A percentile compares a stretch with the other conserved stretches of the same genome.
These are phyloP conservation scores for Trachymyrmex septentrionalis DNA, from an alignment of 1,140 invertebrate species.

Conservation along the genomic window DNA sequence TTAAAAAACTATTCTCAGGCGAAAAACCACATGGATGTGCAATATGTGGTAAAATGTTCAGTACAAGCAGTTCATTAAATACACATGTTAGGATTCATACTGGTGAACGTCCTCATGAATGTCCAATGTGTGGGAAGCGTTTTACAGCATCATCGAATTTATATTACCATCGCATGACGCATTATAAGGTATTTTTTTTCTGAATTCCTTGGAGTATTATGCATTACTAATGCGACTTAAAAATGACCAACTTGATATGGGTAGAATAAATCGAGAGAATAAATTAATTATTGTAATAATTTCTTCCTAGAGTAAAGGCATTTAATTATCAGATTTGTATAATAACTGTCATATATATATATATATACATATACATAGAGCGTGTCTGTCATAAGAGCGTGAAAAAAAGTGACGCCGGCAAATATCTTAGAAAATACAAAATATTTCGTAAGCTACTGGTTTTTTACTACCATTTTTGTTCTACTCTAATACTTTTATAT, in stretches of 20 bases:
- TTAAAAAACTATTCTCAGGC: slow-evolving; percentile 64
- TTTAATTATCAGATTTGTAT: background rate
- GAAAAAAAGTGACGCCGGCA: too few relatives aligned
- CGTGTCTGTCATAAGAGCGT: too few relatives aligned
- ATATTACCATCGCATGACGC: slow-evolving; percentile 92
- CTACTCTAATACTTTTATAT: too few relatives aligned
- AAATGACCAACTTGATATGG: background rate
- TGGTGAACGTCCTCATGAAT: slow-evolving; percentile 90
- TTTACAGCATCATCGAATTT: slow-evolving; percentile 90
- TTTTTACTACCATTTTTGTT: too few relatives aligned
- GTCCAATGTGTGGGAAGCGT: slow-evolving; percentile 89
- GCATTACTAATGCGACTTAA: background rate
- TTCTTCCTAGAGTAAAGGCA: background rate
- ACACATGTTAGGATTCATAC: slow-evolving; percentile 88
- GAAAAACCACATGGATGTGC: slow-evolving; percentile 89
- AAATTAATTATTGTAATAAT: background rate
- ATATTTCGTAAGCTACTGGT: too few relatives aligned
- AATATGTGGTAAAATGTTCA: slow-evolving; percentile 91
- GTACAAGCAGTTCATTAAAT: slow-evolving; percentile 87
- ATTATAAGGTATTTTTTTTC: slow-evolving; percentile 88
- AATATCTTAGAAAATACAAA: too few relatives aligned
- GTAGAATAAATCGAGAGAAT: background rate
- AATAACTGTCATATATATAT: background rate
- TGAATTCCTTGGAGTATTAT: background rate
- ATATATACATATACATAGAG: too few relatives aligned